Base-by-base conservation (phyloP, 2,113 vertebrate genomes). In the Morone chrysops region DNA sequence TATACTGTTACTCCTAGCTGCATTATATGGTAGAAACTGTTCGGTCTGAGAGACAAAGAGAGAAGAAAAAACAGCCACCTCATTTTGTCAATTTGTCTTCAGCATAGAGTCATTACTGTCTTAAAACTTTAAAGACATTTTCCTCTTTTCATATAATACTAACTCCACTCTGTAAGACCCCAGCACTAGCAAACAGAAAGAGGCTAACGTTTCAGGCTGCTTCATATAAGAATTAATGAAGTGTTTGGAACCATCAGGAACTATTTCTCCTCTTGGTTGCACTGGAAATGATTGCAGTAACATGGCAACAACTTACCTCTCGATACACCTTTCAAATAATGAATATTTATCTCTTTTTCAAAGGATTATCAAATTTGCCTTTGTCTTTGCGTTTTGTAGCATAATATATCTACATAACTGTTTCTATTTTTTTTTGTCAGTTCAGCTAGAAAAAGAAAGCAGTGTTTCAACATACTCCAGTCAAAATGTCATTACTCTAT, bases 251-350 rank as follows among this genome's bases (percentile, higher is more conserved):
- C 18, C 81, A 63, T 48, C 22, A 1, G 36, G 53, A 73, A 68
- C 47, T 54, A 56, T 68, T 57, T 69, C 57, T 43, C 59, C 62
- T 75, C 48, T 80, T 75, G 57, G 75, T 45, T 74, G 53, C 71
- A 84, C 62, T 41, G 82, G 67, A 63, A 68, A 75, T 68, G 50
- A 50, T 70, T 67, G 75, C 74, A 57, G 75, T 71, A 74, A 78
- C 63, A 67, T 74, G 68, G 71, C 86, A 90, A 89, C 83, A 87
- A 82, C 71, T 90, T 89, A 90, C 86, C 88, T 92, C 89, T 84
- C 38, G 65, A 85, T 75, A 83, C 67, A 80, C 75, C 41, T 80
- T 86, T 87, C 38, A 63, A 71, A 66, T 77, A 71, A 75, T 81
- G 41, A 67, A 53, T 59, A 82, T 70, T 41, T 50, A 62, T 73